Conservation (phyloP, 35 echinoderm and acorn worm genomes). For the Ophiothrix spiculata region DNA sequence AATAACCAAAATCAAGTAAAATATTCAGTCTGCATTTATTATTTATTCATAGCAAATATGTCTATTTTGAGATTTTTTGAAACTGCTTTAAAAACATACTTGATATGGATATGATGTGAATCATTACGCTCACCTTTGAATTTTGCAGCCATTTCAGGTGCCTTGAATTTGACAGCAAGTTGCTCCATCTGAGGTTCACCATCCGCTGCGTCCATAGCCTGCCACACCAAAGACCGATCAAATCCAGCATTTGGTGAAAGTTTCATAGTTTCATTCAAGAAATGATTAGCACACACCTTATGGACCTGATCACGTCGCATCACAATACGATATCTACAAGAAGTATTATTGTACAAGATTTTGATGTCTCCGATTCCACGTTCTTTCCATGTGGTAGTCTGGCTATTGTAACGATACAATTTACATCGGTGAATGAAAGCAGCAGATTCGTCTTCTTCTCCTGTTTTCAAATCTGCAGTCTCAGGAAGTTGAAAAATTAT, state of each 20-base stretch:
- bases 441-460: conserved; percentile 74
- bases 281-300: conserved; percentile 60
- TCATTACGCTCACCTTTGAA: conserved; percentile 27
- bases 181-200: conserved; percentile 26
- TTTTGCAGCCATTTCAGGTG: conserved; percentile 1
- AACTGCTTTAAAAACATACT: too few species aligned
- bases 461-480: conserved; percentile 54
- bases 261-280: conserved; percentile 34
- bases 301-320: conserved; percentile 81
- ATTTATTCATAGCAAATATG: too few species aligned
- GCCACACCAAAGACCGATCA: conserved; percentile 46
- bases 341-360: conserved; percentile 50
- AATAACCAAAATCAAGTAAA: too few species aligned
- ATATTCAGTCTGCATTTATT: too few species aligned
- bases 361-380: conserved; percentile 88
- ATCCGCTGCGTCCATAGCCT: conserved; percentile 55
- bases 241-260: conserved; percentile 45
- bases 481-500: conserved; percentile 71
- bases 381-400: conserved; percentile 94
- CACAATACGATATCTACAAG: conserved; percentile 53
- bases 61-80: too few species aligned
- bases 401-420: conserved; percentile 68
- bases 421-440: conserved; percentile 78
- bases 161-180: conserved; percentile 50
- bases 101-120: too few species aligned